phyloP scores from a whole-genome alignment of 1,140 invertebrate species.

The Holotrichia oblita region DNA sequence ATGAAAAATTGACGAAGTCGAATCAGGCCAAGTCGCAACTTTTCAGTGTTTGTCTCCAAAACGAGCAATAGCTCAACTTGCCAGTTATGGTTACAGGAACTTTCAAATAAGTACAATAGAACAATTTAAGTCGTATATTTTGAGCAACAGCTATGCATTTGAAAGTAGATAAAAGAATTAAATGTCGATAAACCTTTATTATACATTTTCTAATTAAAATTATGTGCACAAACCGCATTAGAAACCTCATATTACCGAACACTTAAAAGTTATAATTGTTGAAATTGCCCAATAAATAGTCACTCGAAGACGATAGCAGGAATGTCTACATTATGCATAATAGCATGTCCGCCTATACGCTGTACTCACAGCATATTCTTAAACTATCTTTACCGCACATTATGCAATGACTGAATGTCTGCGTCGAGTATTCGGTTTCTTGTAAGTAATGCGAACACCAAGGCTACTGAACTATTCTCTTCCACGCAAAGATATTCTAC shows the following conservation, averaged over 20 bases:
- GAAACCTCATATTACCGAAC: neutral
- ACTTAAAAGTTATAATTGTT: neutral
- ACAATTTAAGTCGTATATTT: too few relatives aligned
- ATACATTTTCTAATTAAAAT: neutral
- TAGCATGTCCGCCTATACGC: neutral
- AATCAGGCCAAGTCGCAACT: too few relatives aligned
- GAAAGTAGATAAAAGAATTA: too few relatives aligned
- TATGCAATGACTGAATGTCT: conserved; percentile 12
- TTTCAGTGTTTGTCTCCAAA: too few relatives aligned
- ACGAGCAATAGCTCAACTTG: too few relatives aligned
- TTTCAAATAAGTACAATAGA: too few relatives aligned
- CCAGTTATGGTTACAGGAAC: too few relatives aligned
- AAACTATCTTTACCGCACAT: neutral
- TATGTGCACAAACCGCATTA: neutral
- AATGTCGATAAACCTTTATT: too few relatives aligned
- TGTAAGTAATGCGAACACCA: conserved; percentile 12
- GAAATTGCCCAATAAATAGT: neutral
- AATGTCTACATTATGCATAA: neutral
- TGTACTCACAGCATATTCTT: neutral
- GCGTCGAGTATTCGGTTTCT: neutral
- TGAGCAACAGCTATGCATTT: too few relatives aligned
- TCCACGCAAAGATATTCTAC: neutral
- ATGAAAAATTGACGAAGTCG: too few relatives aligned
- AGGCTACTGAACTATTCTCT: conserved; percentile 3
- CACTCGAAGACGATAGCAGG: neutral